phyloP scores from a whole-genome alignment of 1,140 invertebrate genomes.

The Papilio dardanus region DNA sequence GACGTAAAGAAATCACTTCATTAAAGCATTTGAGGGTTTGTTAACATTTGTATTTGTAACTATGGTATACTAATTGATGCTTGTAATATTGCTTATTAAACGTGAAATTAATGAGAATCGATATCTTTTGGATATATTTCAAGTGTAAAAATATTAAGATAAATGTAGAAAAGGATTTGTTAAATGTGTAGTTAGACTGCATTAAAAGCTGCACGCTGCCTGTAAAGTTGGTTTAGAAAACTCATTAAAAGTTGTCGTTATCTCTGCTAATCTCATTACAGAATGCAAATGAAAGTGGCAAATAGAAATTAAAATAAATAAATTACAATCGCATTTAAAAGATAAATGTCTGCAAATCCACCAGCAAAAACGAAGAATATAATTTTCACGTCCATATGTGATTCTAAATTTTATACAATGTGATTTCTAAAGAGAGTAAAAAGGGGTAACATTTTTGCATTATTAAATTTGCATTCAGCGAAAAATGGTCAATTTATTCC shows the following conservation, averaged over 20 bases:
- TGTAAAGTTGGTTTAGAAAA: neutral
- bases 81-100: too few relatives aligned
- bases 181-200: neutral
- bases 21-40: conserved; percentile 3
- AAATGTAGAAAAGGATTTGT: neutral
- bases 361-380: neutral
- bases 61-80: neutral
- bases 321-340: neutral
- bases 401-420: conserved; percentile 13
- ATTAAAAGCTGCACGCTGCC: neutral
- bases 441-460: conserved; percentile 15
- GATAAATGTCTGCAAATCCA: neutral
- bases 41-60: neutral
- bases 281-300: neutral
- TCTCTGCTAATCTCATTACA: neutral
- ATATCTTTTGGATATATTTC: too few relatives aligned
- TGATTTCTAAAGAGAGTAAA: conserved; percentile 14
- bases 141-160: too few relatives aligned
- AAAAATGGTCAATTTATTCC: conserved; percentile 26
- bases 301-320: neutral
- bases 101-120: neutral
- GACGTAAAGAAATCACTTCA: conserved; percentile 3
- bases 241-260: neutral
- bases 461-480: conserved; percentile 25
- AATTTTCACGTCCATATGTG: conserved; percentile 8